These are phyloP conservation scores for Drosophila biarmipes DNA, from an alignment of 1,140 invertebrate species.

Conservation along the genomic window DNA sequence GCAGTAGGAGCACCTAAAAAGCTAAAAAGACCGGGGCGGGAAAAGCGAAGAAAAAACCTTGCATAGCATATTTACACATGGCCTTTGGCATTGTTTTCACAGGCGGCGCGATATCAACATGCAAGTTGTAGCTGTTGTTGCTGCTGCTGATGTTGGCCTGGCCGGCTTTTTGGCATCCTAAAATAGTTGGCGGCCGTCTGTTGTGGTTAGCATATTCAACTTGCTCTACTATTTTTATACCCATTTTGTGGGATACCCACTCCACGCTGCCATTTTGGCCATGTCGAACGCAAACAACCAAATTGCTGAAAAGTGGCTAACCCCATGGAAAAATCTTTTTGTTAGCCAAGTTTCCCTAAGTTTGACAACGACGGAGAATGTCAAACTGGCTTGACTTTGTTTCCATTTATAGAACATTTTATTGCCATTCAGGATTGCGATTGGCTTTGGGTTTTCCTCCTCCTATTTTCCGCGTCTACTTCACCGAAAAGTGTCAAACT, in stretches of 20 bases:
- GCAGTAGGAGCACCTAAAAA: constrained; percentile 9
- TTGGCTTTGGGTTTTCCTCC: constrained; percentile 11
- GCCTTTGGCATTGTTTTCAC: constrained; percentile 78
- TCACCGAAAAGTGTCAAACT: constrained; percentile 53
- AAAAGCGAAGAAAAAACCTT: constrained; percentile 54
- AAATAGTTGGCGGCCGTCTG: constrained; percentile 78
- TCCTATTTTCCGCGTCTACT: constrained; percentile 40
- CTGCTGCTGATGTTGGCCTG: constrained; percentile 15
- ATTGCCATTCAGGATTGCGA: constrained; percentile 60
- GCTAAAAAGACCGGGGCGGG: neutral
- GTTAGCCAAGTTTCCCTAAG: constrained; percentile 10
- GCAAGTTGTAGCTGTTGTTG: constrained; percentile 34
- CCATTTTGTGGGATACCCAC: constrained; percentile 16
- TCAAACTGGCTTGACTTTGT: constrained; percentile 53
- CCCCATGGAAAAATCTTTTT: constrained; percentile 28
- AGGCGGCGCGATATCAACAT: constrained; percentile 58
- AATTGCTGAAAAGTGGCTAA: constrained; percentile 55
- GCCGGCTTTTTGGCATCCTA: constrained; percentile 70
- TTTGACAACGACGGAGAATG: constrained; percentile 14
- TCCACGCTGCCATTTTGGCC: constrained; percentile 17
- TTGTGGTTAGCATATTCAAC: constrained; percentile 73
- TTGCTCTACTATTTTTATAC: constrained; percentile 56
- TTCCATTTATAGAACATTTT: constrained; percentile 73
- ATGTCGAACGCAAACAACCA: constrained; percentile 63
- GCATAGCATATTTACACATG: constrained; percentile 77